phyloP scores from a whole-genome alignment of 2,888 invertebrate genomes.

The Oegoconia quadripuncta region DNA sequence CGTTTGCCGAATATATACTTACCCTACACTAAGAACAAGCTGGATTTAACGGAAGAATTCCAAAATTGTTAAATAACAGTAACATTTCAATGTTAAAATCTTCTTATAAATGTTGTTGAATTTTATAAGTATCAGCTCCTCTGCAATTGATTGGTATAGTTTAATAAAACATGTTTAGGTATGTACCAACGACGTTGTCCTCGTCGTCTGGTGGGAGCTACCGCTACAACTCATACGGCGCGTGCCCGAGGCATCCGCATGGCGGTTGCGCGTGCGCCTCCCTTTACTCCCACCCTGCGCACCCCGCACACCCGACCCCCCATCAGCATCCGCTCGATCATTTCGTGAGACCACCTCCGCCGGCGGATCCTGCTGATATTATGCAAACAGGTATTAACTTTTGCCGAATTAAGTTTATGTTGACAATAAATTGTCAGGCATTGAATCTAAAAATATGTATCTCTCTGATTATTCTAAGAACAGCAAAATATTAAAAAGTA shows the following conservation, averaged over 20 bases:
- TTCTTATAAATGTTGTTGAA: too few relatives aligned
- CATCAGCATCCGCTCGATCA: conserved; percentile 78
- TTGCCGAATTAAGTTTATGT: too few relatives aligned
- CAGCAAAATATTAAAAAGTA: too few relatives aligned
- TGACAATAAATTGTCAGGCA: too few relatives aligned
- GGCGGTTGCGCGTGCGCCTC: conserved; percentile 85
- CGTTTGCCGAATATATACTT: too few relatives aligned
- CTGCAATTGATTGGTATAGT: neutral
- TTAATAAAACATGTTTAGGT: conserved; percentile 59
- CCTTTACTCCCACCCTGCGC: conserved; percentile 73
- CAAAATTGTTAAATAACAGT: too few relatives aligned
- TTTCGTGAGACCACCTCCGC: conserved; percentile 71
- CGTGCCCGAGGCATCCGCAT: conserved; percentile 87
- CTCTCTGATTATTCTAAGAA: too few relatives aligned
- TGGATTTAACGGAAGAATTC: too few relatives aligned
- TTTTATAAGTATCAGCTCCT: too few relatives aligned
- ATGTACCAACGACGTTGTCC: conserved; percentile 76
- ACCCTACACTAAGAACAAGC: too few relatives aligned
- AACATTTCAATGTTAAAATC: too few relatives aligned
- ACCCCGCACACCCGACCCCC: conserved; percentile 70
- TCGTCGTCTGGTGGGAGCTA: conserved; percentile 64
- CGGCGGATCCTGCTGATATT: conserved; percentile 70
- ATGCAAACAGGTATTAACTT: conserved; percentile 67
- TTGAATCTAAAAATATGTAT: too few relatives aligned
- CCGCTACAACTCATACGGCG: conserved; percentile 77